Base-by-base conservation (phyloP, 2,797 vertebrate genomes). In the Lindbergichthys nudifrons region DNA sequence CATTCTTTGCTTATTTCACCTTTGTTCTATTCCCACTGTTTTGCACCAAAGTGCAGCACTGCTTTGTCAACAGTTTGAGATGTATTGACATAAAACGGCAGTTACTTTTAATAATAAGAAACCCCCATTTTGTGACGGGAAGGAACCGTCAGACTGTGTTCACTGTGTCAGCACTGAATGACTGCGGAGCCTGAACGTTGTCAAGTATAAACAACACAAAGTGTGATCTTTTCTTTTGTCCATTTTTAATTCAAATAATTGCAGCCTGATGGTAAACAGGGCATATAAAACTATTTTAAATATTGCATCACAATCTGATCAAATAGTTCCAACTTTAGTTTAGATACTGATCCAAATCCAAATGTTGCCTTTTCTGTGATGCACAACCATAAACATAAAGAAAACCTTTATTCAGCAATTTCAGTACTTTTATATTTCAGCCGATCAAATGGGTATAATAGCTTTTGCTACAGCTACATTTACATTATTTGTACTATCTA, bases 121-220 rank as follows among this genome's bases (percentile, higher is more conserved):
- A 45, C 51, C 65, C 63, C 66, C 65, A 79, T 85, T 92, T 90
- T 59, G 62, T 70, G 73, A 68, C 43, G 67, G 86, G 57, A 53
- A 19, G 50, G 32, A 41, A 59, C 62, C n/a, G 65, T 75, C 57
- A 83, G 65, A 70, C 82, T 83, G 60, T 84, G 75, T 91, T 92
- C 84, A 88, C 76, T 78, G 46, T 79, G 71, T 51, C 54, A 65
- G 42, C 41, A 66, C 43, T 70, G 39, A 65, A 53, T 65, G 41
- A 56, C 13, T 80, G 14, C 67, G 61, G 58, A 75, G 56, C 53
- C 16, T 75, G 77, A 52, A 3, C 66, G 48, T 32, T 71, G 59
- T 69, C 65, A 72, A 69, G 50, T n/a, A 51, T 14, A 71, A 83
- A 82, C 73, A 82, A 76, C 67, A 48, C 43, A 51, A 23, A 63